Percentiles rank a stretch among this genome's conserved stretches.
Conservation (phyloP, 2,888 invertebrate species). For the Acronicta psi region DNA sequence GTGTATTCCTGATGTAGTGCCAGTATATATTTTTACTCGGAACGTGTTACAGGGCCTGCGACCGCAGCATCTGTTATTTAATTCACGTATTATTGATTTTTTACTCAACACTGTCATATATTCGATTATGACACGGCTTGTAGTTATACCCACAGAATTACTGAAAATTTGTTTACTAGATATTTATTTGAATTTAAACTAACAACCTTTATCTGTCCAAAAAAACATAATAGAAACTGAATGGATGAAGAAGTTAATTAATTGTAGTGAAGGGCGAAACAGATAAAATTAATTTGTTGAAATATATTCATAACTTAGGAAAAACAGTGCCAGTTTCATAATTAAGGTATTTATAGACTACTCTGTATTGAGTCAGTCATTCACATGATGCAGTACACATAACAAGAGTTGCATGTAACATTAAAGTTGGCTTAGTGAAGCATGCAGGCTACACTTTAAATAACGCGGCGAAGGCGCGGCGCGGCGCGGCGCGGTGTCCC, state of each 20-base stretch:
- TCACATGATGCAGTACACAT: constrained; percentile 5
- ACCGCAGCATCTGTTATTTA: not conserved
- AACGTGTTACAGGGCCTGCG: constrained; percentile 19
- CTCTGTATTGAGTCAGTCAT: constrained; percentile 8
- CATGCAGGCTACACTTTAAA: constrained; percentile 44
- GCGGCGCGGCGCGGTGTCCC: constrained; percentile 44
- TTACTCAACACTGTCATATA: not conserved
- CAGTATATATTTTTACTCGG: constrained; percentile 27
- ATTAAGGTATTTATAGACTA: constrained; percentile 1
- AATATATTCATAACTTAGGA: too few relatives aligned
- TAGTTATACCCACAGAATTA: too few relatives aligned
- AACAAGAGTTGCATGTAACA: constrained; percentile 21
- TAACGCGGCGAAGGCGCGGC: constrained; percentile 44
- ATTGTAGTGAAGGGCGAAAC: too few relatives aligned
- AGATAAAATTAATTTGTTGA: too few relatives aligned
- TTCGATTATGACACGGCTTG: too few relatives aligned
- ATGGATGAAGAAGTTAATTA: too few relatives aligned
- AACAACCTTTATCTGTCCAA: too few relatives aligned
- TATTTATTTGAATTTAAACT: too few relatives aligned
- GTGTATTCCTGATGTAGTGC: constrained; percentile 19
- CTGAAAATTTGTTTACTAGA: too few relatives aligned
- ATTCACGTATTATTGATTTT: constrained; percentile 3
- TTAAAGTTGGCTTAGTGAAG: constrained; percentile 20
- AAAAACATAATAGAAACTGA: too few relatives aligned
- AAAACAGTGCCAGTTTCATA: too few relatives aligned